phyloP scores from a whole-genome alignment of 2,888 invertebrate species.

The Blastobasis adustella region DNA sequence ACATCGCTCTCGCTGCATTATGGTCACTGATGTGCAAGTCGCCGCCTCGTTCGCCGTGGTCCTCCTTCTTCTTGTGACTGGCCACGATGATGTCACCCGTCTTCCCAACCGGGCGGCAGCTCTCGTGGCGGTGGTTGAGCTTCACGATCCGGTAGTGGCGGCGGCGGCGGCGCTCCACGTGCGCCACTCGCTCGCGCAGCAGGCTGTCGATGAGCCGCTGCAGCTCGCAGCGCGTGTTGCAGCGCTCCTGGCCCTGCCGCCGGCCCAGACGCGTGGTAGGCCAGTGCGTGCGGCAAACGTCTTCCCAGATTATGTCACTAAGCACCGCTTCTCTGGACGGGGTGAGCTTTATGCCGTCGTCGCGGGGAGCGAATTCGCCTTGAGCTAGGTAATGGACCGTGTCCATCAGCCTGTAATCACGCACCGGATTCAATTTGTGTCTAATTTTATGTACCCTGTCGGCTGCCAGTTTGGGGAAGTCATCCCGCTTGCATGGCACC shows the following conservation, averaged over 20 bases:
- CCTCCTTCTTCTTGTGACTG: constrained; percentile 52
- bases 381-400: constrained; percentile 68
- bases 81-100: constrained; percentile 68
- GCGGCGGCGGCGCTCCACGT: constrained; percentile 56
- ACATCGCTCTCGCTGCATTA: constrained; percentile 34
- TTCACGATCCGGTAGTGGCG: constrained; percentile 67
- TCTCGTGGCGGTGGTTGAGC: constrained; percentile 60
- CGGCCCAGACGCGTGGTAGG: constrained; percentile 57
- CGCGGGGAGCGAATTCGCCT: constrained; percentile 66
- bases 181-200: constrained; percentile 57
- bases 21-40: constrained; percentile 38
- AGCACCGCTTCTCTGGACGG: constrained; percentile 65
- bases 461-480: constrained; percentile 52
- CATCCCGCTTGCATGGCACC: constrained; percentile 56
- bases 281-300: constrained; percentile 68
- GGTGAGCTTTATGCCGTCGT: constrained; percentile 65
- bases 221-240: constrained; percentile 48
- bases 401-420: constrained; percentile 66
- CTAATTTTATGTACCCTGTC: constrained; percentile 63
- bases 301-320: constrained; percentile 68
- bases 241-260: constrained; percentile 42
- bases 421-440: constrained; percentile 61
- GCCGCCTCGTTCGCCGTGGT: constrained; percentile 25
- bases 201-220: constrained; percentile 61
- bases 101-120: constrained; percentile 54